Base-by-base conservation (phyloP, 2,797 vertebrate species). In the Manis javanica region DNA sequence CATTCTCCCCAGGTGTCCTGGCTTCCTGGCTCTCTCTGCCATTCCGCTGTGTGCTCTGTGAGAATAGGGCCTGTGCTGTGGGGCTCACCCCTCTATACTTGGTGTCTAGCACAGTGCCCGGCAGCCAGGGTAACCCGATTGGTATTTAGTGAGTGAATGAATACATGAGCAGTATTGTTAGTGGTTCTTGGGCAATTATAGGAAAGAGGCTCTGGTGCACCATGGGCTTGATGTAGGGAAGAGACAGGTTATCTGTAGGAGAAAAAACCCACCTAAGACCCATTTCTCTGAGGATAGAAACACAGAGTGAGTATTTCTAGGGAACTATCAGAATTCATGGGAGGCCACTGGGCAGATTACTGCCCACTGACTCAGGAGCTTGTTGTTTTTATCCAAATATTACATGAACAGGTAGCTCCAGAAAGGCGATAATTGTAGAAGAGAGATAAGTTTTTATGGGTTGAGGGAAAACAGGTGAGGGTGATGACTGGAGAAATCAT, bases 331-430 rank as follows among this genome's bases (percentile, higher is more conserved):
- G 69, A 74, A 37, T 72, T 26, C 37, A 1, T 3, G n/a, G 1
- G 66, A 68, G 19, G 24, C 10, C 34, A 2, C 12, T 21, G 49
- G 23, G 19, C 15, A 26, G 64, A 24, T 0, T 2, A 24, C 0
- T 2, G 29, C 7, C 21, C 10, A 3, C 5, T 5, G n/a, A 42
- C 23, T 34, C 0, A 12, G 19, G 24, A 59, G 10, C 4, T 21
- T 94, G 23, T 29, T 2, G 11, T 61, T 82, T 92, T 79, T 21
- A 42, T 46, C 21, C 55, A 71, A n/a, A 51, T 26, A 9, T 21
- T 39, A 7, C 15, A 53, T 14, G 39, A 53, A 74, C 0, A 3
- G 57, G n/a, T 46, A 18, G n/a, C 46, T 16, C 46, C 5, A 74
- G 46, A 59, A 61, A 69, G 13, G 18, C n/a, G 3, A 3, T 77